A percentile compares a stretch with the other conserved stretches of the same genome.
These are phyloP conservation scores for Danio albolineatus DNA, from an alignment of 2,797 vertebrate genomes.

Conservation along the genomic window DNA sequence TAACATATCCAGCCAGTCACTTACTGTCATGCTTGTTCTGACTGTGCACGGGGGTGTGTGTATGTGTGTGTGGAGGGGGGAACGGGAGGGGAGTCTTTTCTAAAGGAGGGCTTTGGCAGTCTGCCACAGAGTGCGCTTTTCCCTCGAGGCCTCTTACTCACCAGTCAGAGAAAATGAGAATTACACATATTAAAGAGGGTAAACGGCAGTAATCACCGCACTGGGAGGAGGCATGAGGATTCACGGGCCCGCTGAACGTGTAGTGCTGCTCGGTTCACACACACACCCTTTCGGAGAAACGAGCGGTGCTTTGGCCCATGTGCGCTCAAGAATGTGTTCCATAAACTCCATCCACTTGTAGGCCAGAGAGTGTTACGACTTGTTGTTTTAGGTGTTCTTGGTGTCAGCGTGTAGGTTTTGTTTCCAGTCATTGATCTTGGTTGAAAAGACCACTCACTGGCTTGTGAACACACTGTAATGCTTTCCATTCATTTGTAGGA, in stretches of 20 bases:
- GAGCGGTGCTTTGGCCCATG: constrained; percentile 9
- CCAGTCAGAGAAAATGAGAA: constrained; percentile 85
- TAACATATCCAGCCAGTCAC: constrained; percentile 73
- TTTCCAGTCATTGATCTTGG: constrained; percentile 22
- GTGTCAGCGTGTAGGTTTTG: neutral
- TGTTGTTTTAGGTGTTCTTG: constrained; percentile 41
- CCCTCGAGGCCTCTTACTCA: constrained; percentile 80
- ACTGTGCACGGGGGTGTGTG: constrained; percentile 55
- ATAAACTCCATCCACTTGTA: constrained; percentile 39
- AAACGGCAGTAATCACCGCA: constrained; percentile 83
- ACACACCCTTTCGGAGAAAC: constrained; percentile 17
- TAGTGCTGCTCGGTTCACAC: constrained; percentile 24
- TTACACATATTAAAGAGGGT: constrained; percentile 87
- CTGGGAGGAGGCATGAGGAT: constrained; percentile 77
- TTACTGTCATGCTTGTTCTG: constrained; percentile 70
- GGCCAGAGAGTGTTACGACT: neutral
- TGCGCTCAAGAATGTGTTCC: constrained; percentile 30
- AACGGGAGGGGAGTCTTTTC: constrained; percentile 71
- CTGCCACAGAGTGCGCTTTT: constrained; percentile 76
- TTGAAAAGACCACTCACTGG: constrained; percentile 1
- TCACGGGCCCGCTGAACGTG: constrained; percentile 69
- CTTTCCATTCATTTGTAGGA: neutral
- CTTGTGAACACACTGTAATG: neutral
- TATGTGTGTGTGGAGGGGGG: constrained; percentile 31
- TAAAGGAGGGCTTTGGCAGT: constrained; percentile 78